Conservation (phyloP, 2,888 invertebrate species). For the Andricus curvator region DNA sequence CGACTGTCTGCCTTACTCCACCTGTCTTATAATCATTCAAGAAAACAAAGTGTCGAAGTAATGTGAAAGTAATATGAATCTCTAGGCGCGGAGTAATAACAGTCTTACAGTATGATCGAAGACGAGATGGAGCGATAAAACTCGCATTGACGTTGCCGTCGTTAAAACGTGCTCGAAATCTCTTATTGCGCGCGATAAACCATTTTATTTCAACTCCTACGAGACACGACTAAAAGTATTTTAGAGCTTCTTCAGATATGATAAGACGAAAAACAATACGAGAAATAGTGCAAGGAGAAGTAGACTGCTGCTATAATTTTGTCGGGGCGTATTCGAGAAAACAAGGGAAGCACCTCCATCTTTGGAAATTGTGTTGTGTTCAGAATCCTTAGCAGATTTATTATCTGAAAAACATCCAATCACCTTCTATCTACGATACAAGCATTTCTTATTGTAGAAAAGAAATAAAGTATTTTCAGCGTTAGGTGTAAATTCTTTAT, state of each 20-base stretch:
- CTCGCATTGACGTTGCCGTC: slow-evolving; percentile 59
- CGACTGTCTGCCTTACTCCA: slow-evolving; percentile 9
- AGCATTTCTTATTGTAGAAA: too few species aligned
- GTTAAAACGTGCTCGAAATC: slow-evolving; percentile 61
- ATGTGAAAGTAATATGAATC: slow-evolving; percentile 66
- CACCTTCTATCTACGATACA: neutral
- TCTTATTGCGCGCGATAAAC: slow-evolving; percentile 63
- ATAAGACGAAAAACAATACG: neutral
- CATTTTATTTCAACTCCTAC: slow-evolving; percentile 60
- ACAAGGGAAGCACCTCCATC: slow-evolving; percentile 2
- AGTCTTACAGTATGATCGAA: slow-evolving; percentile 63
- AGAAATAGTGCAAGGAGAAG: neutral
- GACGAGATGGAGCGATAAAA: slow-evolving; percentile 68
- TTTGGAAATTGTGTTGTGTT: neutral
- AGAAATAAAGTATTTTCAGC: too few species aligned
- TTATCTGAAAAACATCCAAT: neutral
- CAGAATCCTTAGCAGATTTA: slow-evolving; percentile 2
- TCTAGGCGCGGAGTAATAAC: slow-evolving; percentile 60
- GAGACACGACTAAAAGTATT: slow-evolving; percentile 39
- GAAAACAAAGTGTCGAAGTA: slow-evolving; percentile 51
- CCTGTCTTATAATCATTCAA: slow-evolving; percentile 21
- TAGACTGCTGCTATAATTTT: slow-evolving; percentile 7
- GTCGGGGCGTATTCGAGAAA: neutral
- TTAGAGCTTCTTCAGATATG: neutral
- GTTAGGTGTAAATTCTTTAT: too few species aligned